Conservation (phyloP, 2,113 vertebrate species). For the human (Homo sapiens) region DNA sequence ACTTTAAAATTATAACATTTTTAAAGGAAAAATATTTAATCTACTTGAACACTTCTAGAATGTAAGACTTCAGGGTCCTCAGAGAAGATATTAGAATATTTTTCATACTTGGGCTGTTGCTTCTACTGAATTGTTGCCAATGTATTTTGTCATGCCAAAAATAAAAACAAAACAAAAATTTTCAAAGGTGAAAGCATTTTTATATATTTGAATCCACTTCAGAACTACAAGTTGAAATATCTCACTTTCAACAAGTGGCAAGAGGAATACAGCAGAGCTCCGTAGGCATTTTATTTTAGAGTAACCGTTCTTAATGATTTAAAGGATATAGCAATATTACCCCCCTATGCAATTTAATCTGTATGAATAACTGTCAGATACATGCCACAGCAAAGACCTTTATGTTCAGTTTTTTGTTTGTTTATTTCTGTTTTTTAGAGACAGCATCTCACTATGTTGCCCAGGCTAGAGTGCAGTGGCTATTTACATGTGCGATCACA, state of each 20-base stretch:
- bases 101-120: conserved; percentile 57
- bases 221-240: conserved; percentile 30
- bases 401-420: background rate
- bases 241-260: conserved; percentile 48
- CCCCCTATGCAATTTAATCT: conserved; percentile 43
- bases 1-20: conserved; percentile 13
- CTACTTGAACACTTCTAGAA: conserved; percentile 38
- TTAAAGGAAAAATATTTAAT: conserved; percentile 29
- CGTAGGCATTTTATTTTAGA: background rate
- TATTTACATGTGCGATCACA: background rate
- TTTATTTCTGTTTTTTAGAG: background rate
- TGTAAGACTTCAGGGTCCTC: conserved; percentile 45
- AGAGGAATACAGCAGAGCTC: background rate
- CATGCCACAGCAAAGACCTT: conserved; percentile 19
- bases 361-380: conserved; percentile 47
- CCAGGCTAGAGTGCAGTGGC: background rate
- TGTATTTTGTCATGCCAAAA: conserved; percentile 67
- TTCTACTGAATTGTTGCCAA: conserved; percentile 68
- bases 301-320: conserved; percentile 25
- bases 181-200: conserved; percentile 62
- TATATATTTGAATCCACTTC: conserved; percentile 63
- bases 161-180: conserved; percentile 65
- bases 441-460: background rate
- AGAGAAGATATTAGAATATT: conserved; percentile 57
- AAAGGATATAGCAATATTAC: conserved; percentile 23